Conservation (phyloP, 2,888 invertebrate genomes). For the Acleris cristana region DNA sequence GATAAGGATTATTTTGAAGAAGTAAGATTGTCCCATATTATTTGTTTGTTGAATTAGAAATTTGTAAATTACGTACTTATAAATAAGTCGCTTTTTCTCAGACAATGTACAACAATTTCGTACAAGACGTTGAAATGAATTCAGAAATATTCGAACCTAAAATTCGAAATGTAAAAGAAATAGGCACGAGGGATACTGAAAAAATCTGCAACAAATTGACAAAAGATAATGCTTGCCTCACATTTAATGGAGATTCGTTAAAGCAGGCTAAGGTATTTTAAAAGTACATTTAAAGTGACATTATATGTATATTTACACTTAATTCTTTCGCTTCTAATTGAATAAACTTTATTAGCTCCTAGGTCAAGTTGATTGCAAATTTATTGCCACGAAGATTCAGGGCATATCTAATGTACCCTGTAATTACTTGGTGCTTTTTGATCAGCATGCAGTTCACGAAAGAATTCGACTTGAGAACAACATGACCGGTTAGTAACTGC, state of each 20-base stretch:
- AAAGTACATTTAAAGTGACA: background rate
- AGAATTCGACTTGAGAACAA: slow-evolving; percentile 90
- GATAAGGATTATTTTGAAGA: slow-evolving; percentile 63
- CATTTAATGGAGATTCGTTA: slow-evolving; percentile 63
- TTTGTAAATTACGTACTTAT: background rate
- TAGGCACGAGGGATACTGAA: slow-evolving; percentile 53
- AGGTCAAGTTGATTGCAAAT: slow-evolving; percentile 90
- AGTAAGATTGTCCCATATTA: slow-evolving; percentile 50
- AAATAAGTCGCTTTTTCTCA: slow-evolving; percentile 49
- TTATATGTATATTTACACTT: background rate
- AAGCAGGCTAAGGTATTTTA: slow-evolving; percentile 57
- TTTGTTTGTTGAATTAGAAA: background rate
- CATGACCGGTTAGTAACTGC: slow-evolving; percentile 76
- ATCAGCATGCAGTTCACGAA: slow-evolving; percentile 95
- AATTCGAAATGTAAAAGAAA: slow-evolving; percentile 56
- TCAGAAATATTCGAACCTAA: slow-evolving; percentile 68
- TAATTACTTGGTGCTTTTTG: slow-evolving; percentile 86
- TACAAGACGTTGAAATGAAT: slow-evolving; percentile 72
- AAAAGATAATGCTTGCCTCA: slow-evolving; percentile 59
- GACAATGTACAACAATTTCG: slow-evolving; percentile 73
- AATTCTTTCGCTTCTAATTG: background rate
- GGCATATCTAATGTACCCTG: slow-evolving; percentile 56
- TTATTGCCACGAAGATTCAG: slow-evolving; percentile 83
- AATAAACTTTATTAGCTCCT: slow-evolving; percentile 77
- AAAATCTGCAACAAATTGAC: slow-evolving; percentile 58